These are phyloP conservation scores for Drosophila simulans DNA, from an alignment of 1,140 invertebrate genomes.

Conservation along the genomic window DNA sequence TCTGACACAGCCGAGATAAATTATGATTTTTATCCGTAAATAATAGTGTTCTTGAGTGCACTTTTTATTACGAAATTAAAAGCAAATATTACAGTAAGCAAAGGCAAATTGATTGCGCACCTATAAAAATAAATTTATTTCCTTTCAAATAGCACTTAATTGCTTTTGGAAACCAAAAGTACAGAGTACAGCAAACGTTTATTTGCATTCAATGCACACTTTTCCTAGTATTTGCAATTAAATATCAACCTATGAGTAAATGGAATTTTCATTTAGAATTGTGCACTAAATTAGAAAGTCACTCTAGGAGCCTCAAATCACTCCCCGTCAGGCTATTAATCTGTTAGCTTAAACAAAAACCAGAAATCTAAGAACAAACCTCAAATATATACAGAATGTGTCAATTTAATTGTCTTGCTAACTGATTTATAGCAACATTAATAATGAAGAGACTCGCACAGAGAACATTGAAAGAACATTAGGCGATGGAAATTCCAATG, in stretches of 20 bases:
- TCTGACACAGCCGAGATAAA: neutral
- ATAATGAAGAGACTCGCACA: constrained; percentile 37
- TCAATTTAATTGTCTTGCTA: constrained; percentile 49
- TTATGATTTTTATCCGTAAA: too few relatives aligned
- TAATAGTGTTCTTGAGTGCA: too few relatives aligned
- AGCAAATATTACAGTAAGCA: too few relatives aligned
- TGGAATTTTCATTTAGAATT: neutral
- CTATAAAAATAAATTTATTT: too few relatives aligned
- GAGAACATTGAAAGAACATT: constrained; percentile 29
- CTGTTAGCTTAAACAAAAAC: constrained; percentile 28
- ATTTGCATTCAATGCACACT: neutral
- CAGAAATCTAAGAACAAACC: constrained; percentile 42
- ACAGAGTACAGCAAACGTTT: neutral
- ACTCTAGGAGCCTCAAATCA: constrained; percentile 21
- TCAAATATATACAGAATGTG: constrained; percentile 37
- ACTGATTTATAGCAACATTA: constrained; percentile 49
- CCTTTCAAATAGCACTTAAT: too few relatives aligned
- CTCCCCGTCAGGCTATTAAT: constrained; percentile 27
- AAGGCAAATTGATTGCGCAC: too few relatives aligned
- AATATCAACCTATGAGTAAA: neutral
- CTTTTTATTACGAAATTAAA: too few relatives aligned
- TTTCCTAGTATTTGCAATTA: neutral
- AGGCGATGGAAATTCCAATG: constrained; percentile 20
- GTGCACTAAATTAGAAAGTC: constrained; percentile 3
- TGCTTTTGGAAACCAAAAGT: too few relatives aligned